Evolutionary conservation across 2,797 vertebrate genomes (phyloP).

Genomic region (Neoniphon sammara): DNA sequence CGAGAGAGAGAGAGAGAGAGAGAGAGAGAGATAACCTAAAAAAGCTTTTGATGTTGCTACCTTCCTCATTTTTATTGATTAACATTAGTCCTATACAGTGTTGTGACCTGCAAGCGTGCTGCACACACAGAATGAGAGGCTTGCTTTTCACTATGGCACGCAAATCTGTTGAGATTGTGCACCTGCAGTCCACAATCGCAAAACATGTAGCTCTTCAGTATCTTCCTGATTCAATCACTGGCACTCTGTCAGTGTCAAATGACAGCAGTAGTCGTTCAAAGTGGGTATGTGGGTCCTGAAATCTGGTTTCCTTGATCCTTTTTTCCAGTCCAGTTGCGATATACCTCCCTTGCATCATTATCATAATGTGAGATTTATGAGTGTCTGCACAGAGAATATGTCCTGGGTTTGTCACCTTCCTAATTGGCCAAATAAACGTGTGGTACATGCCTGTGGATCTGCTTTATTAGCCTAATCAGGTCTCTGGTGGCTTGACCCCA

Average conservation of each 20-base stretch:
- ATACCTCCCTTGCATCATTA: conserved; percentile 59
- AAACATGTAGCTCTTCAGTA: not conserved
- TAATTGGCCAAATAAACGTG: conserved; percentile 80
- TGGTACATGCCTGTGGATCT: conserved; percentile 73
- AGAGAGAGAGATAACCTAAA: no score
- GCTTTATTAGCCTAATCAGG: conserved; percentile 81
- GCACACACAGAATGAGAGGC: not conserved
- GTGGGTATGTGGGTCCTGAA: no score
- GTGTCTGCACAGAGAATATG: conserved; percentile 62
- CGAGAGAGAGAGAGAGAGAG: no score
- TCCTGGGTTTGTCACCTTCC: conserved; percentile 78
- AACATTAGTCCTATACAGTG: no score
- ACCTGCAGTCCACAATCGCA: not conserved
- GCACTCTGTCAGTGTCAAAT: not conserved
- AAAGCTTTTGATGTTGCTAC: not conserved
- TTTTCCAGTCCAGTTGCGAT: conserved; percentile 45
- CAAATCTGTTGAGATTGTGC: not conserved
- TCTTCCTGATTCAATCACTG: not conserved
- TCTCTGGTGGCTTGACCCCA: conserved; percentile 69
- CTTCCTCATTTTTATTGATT: no score
- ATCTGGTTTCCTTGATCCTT: conserved; percentile 21
- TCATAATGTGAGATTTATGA: conserved; percentile 68
- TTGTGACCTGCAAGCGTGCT: not conserved
- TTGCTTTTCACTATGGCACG: not conserved
- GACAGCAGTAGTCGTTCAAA: not conserved